Percentiles rank a stretch among this genome's conserved stretches.
phyloP scores from a whole-genome alignment of 2,113 vertebrate species.

The Ochotona curzoniae region DNA sequence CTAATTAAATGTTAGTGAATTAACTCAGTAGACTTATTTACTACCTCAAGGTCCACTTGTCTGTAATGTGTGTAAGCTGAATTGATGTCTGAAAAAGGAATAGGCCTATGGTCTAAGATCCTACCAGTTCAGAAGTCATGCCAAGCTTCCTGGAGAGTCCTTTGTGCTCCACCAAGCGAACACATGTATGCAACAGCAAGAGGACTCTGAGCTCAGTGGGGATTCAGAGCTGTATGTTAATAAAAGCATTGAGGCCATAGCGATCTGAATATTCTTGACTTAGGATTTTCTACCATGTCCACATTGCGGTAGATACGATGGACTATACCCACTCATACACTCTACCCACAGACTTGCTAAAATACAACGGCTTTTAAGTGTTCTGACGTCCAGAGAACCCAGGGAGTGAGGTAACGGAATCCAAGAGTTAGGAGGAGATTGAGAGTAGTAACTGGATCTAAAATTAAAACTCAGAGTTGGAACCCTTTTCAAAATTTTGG shows the following conservation, averaged over 20 bases:
- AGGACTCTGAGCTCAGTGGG: neutral
- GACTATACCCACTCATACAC: rapidly evolving
- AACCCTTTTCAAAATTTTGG: neutral
- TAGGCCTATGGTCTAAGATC: neutral
- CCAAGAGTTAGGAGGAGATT: rapidly evolving
- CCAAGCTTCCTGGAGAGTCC: no score
- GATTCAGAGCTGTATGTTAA: neutral
- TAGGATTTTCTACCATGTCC: neutral
- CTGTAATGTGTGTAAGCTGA: neutral
- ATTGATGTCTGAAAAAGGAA: neutral
- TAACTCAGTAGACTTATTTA: neutral
- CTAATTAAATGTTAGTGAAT: conserved; percentile 47
- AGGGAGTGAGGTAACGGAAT: no score
- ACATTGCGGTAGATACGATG: neutral
- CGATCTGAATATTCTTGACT: neutral
- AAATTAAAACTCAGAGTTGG: neutral
- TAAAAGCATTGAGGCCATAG: neutral
- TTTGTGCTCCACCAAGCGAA: neutral
- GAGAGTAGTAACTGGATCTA: neutral
- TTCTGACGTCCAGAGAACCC: neutral
- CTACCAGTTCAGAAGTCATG: neutral
- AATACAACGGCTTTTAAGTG: rapidly evolving
- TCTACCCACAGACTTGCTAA: neutral
- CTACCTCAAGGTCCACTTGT: conserved; percentile 13
- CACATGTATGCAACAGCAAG: neutral